Evolutionary conservation across 2,113 vertebrate genomes (phyloP), one percentile per base, ranked within the genome.

Genomic region (Phalacrocorax carbo): DNA sequence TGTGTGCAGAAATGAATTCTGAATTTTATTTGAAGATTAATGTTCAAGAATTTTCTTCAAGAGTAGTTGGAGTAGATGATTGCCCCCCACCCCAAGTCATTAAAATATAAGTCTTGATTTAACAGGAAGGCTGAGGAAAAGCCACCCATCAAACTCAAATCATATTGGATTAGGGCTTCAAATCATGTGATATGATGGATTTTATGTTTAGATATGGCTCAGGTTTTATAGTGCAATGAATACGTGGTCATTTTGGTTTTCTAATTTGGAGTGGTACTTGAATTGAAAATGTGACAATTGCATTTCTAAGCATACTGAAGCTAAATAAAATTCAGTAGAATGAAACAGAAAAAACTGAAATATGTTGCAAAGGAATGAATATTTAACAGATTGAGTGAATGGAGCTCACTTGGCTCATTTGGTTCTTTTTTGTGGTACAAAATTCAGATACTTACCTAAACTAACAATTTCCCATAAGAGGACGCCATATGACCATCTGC

Each of bases 391-490:
- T 6, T 23, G 19, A 83, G 11, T 55, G 27, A 71, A 58, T 9
- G 10, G 36, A 91, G 3, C 11, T 69, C 8, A 1, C 30, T 72
- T 86, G 25, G 13, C 25, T 44, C 9, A 15, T 11, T n/a, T 55
- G 8, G 3, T 52, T 92, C 92, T 60, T 65, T 77, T 83, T 8
- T 76, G 30, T 17, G 82, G 32, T 70, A 68, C 6, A 36, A 71
- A 90, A 84, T 40, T 27, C 25, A 68, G 46, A 40, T 81, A 98
- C 98, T 97, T 79, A 99, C 99, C 99, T 97, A 99, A 97, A 95
- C 98, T 99, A 66, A 99, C 99, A 38, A 99, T 98, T 98, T 99
- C 99, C 99, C 99, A 99, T 13, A 99, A 94, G 13, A 99, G 96
- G 60, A 99, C 98, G 15, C 99, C 99, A 3, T 98, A 99, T 18